Percentiles rank a stretch among this genome's conserved stretches.
Conservation (phyloP, 2,888 invertebrate species). For the Tenthredo amoena region DNA sequence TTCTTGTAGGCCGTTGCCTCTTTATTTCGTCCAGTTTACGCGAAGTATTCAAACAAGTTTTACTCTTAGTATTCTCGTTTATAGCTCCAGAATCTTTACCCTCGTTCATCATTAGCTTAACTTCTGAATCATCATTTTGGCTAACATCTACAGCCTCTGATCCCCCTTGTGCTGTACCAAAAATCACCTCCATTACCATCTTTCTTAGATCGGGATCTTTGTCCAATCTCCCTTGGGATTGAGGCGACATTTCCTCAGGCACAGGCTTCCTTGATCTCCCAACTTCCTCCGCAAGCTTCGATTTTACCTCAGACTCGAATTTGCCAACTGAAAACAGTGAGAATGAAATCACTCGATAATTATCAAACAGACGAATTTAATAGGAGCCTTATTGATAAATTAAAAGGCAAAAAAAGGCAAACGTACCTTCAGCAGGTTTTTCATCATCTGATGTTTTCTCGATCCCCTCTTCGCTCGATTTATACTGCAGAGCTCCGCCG, state of each 20-base stretch:
- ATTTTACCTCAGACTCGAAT: neutral
- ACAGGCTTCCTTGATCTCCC: neutral
- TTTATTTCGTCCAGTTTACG: neutral
- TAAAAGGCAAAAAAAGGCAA: neutral
- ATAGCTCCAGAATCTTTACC: slow-evolving; percentile 56
- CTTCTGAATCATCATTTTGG: slow-evolving; percentile 60
- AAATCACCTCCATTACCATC: slow-evolving; percentile 77
- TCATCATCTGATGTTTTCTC: neutral
- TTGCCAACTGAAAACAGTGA: neutral
- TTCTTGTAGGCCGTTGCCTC: slow-evolving; percentile 81
- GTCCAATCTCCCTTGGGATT: slow-evolving; percentile 56
- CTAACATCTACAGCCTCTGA: neutral
- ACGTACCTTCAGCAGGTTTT: neutral
- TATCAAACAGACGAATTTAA: neutral
- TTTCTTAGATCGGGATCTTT: slow-evolving; percentile 68
- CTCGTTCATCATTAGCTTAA: neutral
- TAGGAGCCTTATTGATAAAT: neutral
- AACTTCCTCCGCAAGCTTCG: neutral
- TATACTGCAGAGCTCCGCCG: neutral
- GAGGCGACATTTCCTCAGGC: slow-evolving; percentile 11
- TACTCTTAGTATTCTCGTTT: neutral
- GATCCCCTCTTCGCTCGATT: neutral
- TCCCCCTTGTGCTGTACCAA: slow-evolving; percentile 64
- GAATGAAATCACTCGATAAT: neutral
- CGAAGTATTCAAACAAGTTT: neutral